Evolutionary conservation across 2,797 vertebrate genomes (phyloP).

Genomic region (Erpetoichthys calabaricus): DNA sequence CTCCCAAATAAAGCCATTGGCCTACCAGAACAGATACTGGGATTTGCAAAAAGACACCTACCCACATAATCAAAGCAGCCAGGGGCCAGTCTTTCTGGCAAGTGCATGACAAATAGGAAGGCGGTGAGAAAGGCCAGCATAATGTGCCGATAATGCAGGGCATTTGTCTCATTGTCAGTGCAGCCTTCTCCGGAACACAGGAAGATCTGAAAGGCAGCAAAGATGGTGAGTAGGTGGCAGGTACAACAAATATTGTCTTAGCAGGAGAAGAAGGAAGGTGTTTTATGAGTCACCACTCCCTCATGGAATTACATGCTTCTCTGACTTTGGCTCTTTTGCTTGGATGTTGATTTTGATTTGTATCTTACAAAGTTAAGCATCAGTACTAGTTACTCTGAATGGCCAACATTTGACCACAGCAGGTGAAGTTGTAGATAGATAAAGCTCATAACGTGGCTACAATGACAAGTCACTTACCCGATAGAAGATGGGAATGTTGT

Average conservation of each 20-base stretch:
- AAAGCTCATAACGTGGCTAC: no score
- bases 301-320: no score
- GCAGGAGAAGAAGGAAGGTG: no score
- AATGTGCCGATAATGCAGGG: slow-evolving; percentile 61
- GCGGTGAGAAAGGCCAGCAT: slow-evolving; percentile 66
- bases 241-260: not conserved
- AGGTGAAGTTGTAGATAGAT: no score
- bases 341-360: no score
- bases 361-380: no score
- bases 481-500: slow-evolving; percentile 86
- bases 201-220: slow-evolving; percentile 50
- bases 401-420: no score
- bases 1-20: no score
- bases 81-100: slow-evolving; percentile 79
- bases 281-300: no score
- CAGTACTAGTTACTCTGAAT: no score
- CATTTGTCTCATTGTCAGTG: slow-evolving; percentile 39
- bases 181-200: slow-evolving; percentile 45
- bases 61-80: slow-evolving; percentile 80
- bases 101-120: slow-evolving; percentile 70
- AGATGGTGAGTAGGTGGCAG: not conserved
- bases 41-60: slow-evolving; percentile 25
- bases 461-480: slow-evolving; percentile 53
- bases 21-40: no score
- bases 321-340: no score